Conservation (phyloP, 2,113 vertebrate species). For the Herpailurus yagouaroundi region DNA sequence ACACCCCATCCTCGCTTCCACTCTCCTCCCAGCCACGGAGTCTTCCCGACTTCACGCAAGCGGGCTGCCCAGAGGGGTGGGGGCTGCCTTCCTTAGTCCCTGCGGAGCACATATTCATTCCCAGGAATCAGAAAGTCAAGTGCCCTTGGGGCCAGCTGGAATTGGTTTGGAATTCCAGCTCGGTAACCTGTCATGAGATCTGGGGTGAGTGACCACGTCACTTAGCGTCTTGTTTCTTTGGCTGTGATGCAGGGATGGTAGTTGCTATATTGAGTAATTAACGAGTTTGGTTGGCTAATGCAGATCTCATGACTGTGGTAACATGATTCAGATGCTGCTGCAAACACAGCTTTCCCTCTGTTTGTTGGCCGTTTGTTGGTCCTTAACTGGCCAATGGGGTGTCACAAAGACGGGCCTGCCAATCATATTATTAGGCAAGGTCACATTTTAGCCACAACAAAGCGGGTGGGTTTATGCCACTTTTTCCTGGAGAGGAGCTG, state of each 20-base stretch:
- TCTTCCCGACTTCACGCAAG: neutral
- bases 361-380: neutral
- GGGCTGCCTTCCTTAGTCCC: neutral
- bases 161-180: neutral
- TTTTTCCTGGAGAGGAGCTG: neutral
- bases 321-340: neutral
- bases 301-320: neutral
- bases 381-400: neutral
- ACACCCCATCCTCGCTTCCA: neutral
- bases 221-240: neutral
- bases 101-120: accelerated
- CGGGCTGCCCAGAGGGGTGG: neutral
- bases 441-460: neutral
- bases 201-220: neutral
- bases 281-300: neutral
- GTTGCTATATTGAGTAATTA: neutral
- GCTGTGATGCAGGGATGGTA: neutral
- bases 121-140: neutral
- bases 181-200: neutral
- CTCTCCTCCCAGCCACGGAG: neutral
- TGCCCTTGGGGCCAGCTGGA: neutral
- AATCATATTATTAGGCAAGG: neutral
- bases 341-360: neutral
- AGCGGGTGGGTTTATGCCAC: neutral
- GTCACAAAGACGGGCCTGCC: neutral